Evolutionary conservation across 2,113 vertebrate genomes (phyloP).

Genomic region (Eonycteris spelaea): DNA sequence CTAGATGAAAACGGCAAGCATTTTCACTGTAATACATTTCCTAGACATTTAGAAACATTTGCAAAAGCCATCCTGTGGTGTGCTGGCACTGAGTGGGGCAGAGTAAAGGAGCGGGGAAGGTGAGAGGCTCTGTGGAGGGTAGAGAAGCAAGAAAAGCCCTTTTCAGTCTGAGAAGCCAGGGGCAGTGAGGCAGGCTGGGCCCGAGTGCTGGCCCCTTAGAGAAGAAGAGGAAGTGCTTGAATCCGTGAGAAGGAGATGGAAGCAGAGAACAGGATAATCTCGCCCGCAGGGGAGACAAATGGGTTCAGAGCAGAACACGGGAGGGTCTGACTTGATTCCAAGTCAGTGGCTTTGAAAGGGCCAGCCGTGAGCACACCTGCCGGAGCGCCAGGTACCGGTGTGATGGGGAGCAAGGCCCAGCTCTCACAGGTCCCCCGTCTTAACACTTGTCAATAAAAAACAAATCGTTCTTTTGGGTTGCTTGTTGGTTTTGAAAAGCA

Average conservation of each 20-base stretch:
- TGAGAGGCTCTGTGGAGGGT: background rate
- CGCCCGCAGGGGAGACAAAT: background rate
- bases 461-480: background rate
- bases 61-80: background rate
- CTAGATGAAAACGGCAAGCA: background rate
- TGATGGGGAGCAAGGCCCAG: accelerated
- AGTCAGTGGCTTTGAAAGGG: background rate
- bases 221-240: background rate
- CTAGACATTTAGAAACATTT: background rate
- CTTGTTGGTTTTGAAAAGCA: constrained; percentile 38
- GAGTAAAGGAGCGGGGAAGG: background rate
- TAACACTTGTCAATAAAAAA: background rate
- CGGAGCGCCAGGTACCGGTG: background rate
- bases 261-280: background rate
- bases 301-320: background rate
- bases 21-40: background rate
- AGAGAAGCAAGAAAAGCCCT: background rate
- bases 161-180: background rate
- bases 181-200: background rate
- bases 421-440: background rate
- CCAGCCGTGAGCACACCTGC: background rate
- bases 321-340: background rate
- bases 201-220: background rate
- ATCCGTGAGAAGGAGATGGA: background rate
- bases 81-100: background rate